These are phyloP conservation scores for Tinea trinotella DNA, from an alignment of 2,888 invertebrate species.

Conservation along the genomic window DNA sequence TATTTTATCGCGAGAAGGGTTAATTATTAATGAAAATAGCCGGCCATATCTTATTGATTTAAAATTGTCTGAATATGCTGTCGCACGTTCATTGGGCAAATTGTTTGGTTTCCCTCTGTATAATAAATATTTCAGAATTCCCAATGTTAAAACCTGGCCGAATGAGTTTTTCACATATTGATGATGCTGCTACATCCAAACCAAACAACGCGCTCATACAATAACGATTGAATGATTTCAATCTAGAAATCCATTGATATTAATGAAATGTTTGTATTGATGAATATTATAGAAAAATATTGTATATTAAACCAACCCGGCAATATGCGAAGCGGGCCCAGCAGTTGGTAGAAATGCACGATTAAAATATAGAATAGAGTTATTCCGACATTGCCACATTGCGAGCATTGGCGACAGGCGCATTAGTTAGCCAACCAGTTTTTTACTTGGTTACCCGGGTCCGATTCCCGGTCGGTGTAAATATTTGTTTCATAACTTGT, in stretches of 20 bases:
- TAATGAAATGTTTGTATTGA: conserved; percentile 1
- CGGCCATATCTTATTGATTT: conserved; percentile 14
- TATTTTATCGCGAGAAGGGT: neutral
- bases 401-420: no score
- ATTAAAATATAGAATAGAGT: no score
- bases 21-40: neutral
- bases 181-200: conserved; percentile 54
- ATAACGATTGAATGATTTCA: conserved; percentile 51
- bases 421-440: no score
- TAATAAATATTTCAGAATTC: conserved; percentile 51
- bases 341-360: neutral
- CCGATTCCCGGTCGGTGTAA: no score
- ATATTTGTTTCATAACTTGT: no score
- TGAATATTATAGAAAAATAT: neutral
- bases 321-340: neutral
- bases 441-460: no score
- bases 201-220: conserved; percentile 45
- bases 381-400: no score
- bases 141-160: conserved; percentile 39
- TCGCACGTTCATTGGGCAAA: conserved; percentile 42
- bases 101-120: conserved; percentile 43
- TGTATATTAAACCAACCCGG: neutral
- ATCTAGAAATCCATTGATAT: conserved; percentile 32
- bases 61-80: conserved; percentile 27
- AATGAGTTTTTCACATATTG: conserved; percentile 63